Evolutionary conservation across 2,888 invertebrate species (phyloP).

Genomic region (Tricholauxania praeusta): DNA sequence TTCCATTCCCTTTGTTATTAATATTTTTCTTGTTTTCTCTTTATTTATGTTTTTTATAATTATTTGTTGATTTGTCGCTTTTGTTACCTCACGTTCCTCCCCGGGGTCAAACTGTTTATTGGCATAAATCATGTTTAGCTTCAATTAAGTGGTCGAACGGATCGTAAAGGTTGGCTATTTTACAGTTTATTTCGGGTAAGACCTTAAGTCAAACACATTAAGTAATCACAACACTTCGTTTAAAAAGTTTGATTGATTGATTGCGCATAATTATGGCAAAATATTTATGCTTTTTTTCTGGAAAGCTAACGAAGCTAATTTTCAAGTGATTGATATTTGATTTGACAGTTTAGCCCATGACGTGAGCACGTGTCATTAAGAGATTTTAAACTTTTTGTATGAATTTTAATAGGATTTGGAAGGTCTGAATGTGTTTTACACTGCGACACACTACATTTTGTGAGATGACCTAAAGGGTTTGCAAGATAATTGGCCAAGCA

Average conservation of each 20-base stretch:
- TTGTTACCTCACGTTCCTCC: neutral
- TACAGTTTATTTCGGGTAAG: neutral
- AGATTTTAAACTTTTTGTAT: too few relatives aligned
- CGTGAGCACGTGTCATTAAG: too few relatives aligned
- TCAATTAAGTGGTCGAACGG: conserved; percentile 8
- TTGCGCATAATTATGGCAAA: conserved; percentile 4
- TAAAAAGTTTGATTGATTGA: conserved; percentile 22
- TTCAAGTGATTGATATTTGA: too few relatives aligned
- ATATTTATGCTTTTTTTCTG: neutral
- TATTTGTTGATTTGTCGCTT: conserved; percentile 27
- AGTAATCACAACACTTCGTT: conserved; percentile 24
- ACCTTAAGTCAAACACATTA: conserved; percentile 10
- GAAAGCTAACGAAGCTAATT: too few relatives aligned
- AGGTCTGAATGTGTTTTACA: too few relatives aligned
- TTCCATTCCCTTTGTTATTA: neutral
- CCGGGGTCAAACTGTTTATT: conserved; percentile 10
- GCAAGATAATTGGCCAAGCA: too few relatives aligned
- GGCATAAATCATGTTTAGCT: conserved; percentile 1
- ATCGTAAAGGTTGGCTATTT: conserved; percentile 1
- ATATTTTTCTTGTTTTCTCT: too few relatives aligned
- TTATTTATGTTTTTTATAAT: conserved; percentile 11
- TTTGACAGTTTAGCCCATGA: too few relatives aligned
- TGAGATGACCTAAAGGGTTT: too few relatives aligned
- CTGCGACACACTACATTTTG: too few relatives aligned
- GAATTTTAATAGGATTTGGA: too few relatives aligned